Conservation (phyloP, 2,113 vertebrate species). For the Ictalurus furcatus region DNA sequence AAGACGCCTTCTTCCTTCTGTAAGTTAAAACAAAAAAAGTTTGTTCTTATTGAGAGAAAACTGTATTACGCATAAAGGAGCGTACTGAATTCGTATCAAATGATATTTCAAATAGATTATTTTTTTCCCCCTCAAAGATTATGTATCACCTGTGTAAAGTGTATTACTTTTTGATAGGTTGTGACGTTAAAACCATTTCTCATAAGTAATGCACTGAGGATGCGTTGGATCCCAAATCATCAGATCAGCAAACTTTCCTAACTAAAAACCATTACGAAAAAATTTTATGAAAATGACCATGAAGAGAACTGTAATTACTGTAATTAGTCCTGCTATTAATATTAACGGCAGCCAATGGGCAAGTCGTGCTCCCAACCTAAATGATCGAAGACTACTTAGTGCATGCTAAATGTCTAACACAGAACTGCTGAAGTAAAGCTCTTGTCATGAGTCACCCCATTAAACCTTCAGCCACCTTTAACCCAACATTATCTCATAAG, state of each 20-base stretch:
- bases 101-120: neutral
- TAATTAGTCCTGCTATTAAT: neutral
- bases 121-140: neutral
- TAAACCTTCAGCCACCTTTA: slow-evolving; percentile 36
- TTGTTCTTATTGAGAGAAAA: neutral
- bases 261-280: neutral
- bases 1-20: too few species aligned
- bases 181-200: neutral
- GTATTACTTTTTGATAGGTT: neutral
- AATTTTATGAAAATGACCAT: neutral
- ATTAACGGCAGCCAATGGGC: neutral
- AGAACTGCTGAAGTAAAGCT: neutral
- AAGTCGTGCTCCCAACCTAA: neutral
- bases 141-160: neutral
- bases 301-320: neutral
- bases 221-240: neutral
- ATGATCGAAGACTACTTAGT: neutral
- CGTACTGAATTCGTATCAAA: neutral
- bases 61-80: neutral
- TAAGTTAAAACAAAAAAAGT: too few species aligned
- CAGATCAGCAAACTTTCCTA: neutral
- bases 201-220: neutral
- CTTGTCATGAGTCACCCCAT: slow-evolving; percentile 13
- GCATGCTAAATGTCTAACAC: neutral
- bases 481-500: slow-evolving; percentile 22